These are phyloP conservation scores for Ridgeia piscesae DNA, from an alignment of 1,140 invertebrate genomes.

Conservation along the genomic window DNA sequence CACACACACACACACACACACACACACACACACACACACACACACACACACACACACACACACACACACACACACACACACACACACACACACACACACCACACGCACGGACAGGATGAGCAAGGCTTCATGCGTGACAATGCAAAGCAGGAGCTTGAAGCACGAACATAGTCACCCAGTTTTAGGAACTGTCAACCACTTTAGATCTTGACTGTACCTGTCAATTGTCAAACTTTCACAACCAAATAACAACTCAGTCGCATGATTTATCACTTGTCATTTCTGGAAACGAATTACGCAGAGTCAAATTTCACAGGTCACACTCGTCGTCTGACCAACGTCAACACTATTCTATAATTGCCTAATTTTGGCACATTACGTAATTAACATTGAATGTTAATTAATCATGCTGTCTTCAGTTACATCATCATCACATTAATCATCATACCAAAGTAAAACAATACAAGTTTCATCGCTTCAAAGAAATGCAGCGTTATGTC, in stretches of 20 bases:
- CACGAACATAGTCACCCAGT: not conserved
- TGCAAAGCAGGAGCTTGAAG: not conserved
- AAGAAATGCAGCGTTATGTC: not conserved
- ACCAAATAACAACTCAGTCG: not conserved
- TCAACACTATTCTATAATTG: not conserved
- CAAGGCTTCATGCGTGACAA: not conserved
- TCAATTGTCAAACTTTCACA: not conserved
- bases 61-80: not conserved
- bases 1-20: not conserved
- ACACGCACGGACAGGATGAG: not conserved
- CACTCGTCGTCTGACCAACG: not conserved
- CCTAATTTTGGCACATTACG: not conserved
- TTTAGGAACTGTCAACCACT: not conserved
- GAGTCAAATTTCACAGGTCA: not conserved
- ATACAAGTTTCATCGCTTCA: not conserved
- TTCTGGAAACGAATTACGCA: not conserved
- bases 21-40: not conserved
- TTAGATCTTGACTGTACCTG: not conserved
- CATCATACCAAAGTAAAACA: not conserved
- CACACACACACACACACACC: not conserved
- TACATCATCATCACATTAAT: not conserved
- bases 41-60: not conserved
- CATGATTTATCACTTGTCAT: not conserved
- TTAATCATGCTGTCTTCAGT: not conserved
- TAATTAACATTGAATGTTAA: conserved; percentile 7